phyloP scores from a whole-genome alignment of 2,797 vertebrate genomes.

The Anableps anableps region DNA sequence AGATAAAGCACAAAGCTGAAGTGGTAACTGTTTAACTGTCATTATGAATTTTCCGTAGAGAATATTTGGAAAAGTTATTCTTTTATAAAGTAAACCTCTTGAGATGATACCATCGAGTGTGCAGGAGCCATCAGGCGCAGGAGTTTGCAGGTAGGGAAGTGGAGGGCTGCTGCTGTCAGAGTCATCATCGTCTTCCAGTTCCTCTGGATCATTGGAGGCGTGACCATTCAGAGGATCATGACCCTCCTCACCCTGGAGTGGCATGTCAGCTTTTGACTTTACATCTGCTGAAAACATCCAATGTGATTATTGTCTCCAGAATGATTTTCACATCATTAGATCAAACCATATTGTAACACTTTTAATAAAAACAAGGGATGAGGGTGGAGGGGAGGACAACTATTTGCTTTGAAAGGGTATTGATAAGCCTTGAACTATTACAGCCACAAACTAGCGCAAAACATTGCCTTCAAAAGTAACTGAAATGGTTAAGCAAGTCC shows the following conservation, averaged over 20 bases:
- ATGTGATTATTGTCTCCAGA: constrained; percentile 8
- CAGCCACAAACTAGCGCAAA: not conserved
- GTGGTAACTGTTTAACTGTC: not conserved
- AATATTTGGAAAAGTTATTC: constrained; percentile 9
- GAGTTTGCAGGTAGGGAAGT: constrained; percentile 92
- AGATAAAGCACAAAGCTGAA: constrained; percentile 13
- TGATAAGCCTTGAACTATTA: not conserved
- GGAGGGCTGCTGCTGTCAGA: constrained; percentile 95
- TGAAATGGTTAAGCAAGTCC: not conserved
- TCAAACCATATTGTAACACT: not conserved
- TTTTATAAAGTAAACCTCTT: not conserved
- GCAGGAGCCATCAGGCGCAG: constrained; percentile 95
- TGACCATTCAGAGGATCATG: constrained; percentile 84
- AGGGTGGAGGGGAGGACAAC: not conserved
- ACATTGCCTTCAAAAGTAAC: not conserved
- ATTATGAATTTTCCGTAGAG: not conserved
- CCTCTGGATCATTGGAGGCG: constrained; percentile 89
- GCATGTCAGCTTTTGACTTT: constrained; percentile 86
- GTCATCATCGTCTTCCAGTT: constrained; percentile 91
- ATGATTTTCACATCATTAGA: no score
- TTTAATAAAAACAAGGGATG: not conserved
- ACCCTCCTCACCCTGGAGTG: constrained; percentile 82
- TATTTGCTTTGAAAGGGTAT: not conserved
- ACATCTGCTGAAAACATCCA: constrained; percentile 79
- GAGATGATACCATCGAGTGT: constrained; percentile 88